Conservation (phyloP, 2,113 vertebrate genomes). For the Pelodiscus sinensis region DNA sequence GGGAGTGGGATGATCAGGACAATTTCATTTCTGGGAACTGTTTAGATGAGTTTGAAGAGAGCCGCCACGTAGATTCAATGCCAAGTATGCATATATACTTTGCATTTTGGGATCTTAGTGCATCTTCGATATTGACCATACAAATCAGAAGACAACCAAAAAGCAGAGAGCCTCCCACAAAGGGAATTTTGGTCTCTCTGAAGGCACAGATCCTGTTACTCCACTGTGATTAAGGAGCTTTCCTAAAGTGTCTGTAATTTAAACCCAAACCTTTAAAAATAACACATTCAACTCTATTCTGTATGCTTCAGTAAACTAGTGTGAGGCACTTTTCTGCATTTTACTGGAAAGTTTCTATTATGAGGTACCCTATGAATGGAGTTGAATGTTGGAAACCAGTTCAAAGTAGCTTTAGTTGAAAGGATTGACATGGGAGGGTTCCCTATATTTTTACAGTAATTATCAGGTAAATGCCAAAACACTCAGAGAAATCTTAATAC, state of each 20-base stretch:
- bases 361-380: constrained; percentile 25
- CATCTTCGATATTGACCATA: neutral
- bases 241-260: constrained; percentile 18
- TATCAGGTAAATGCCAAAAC: constrained; percentile 14
- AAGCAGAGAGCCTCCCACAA: no score
- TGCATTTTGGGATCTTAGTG: neutral
- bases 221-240: neutral
- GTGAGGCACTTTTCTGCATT: neutral
- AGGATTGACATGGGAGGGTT: constrained; percentile 56
- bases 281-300: constrained; percentile 35
- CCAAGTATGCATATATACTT: neutral
- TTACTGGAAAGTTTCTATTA: constrained; percentile 44
- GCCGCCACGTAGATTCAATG: neutral
- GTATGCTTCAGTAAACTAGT: neutral
- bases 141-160: neutral
- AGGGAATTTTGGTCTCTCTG: neutral
- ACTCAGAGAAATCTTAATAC: constrained; percentile 13
- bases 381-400: constrained; percentile 46
- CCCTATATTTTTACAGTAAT: constrained; percentile 55
- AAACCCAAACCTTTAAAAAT: constrained; percentile 48
- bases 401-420: constrained; percentile 66
- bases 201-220: constrained; percentile 7
- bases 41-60: neutral
- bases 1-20: no score
- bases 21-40: neutral